Percentiles rank a stretch among this genome's conserved stretches.
Conservation (phyloP, 2,888 invertebrate genomes). For the Pristionchus arcanus region DNA sequence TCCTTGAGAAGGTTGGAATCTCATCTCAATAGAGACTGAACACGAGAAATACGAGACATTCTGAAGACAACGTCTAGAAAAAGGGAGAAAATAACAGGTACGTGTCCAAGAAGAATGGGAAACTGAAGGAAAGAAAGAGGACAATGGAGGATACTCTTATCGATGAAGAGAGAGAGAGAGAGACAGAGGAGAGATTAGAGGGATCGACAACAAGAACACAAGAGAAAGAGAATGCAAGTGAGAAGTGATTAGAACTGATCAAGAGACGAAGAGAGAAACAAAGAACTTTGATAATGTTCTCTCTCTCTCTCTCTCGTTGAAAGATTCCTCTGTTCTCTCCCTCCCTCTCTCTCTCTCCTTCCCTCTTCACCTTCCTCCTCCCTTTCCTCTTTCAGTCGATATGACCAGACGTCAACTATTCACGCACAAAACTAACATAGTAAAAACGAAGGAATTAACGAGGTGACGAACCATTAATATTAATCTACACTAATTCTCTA, state of each 20-base stretch:
- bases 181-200: conserved; percentile 5
- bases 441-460: neutral
- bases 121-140: neutral
- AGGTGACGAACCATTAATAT: neutral
- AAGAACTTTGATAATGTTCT: neutral
- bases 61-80: neutral
- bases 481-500: no score
- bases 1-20: no score
- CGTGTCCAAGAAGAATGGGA: conserved; percentile 9
- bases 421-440: conserved; percentile 21
- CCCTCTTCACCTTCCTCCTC: neutral
- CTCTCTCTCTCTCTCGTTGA: conserved; percentile 1
- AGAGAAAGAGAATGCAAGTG: neutral
- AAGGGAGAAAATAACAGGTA: neutral
- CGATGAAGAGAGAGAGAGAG: conserved; percentile 5
- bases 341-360: neutral
- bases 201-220: neutral
- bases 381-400: neutral
- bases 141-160: neutral
- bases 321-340: neutral
- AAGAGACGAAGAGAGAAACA: neutral
- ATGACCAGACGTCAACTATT: conserved; percentile 44
- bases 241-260: neutral
- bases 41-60: conserved; percentile 3
- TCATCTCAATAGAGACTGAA: no score